A percentile compares a stretch with the other conserved stretches of the same genome.
Evolutionary conservation across 2,797 vertebrate species (phyloP).

Genomic region (Sebastes reedi): DNA sequence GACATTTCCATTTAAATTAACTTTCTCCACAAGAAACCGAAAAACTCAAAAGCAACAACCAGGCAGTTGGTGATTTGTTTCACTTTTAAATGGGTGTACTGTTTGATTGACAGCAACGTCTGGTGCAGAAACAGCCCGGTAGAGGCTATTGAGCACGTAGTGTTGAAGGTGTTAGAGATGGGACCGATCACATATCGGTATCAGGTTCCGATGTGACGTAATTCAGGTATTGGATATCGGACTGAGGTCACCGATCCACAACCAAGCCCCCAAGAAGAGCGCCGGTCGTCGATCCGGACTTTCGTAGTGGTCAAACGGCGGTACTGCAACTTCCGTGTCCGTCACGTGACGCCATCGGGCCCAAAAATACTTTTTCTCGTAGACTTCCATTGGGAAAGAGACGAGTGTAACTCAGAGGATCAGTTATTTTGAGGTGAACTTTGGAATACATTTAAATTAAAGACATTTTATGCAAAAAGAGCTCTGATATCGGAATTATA

Average conservation of each 20-base stretch:
- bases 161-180: not conserved
- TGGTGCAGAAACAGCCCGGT: not conserved
- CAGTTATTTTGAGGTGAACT: not conserved
- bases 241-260: too few species aligned
- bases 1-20: constrained; percentile 16
- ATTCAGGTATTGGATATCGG: too few species aligned
- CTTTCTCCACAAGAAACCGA: not conserved
- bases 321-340: too few species aligned
- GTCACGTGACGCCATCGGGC: too few species aligned
- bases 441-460: not conserved
- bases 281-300: too few species aligned
- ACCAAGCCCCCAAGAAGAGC: too few species aligned
- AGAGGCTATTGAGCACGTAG: not conserved
- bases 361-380: rapidly evolving
- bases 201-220: too few species aligned
- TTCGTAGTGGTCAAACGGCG: too few species aligned
- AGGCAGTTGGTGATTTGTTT: not conserved
- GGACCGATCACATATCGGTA: too few species aligned
- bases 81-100: not conserved
- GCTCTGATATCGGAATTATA: not conserved
- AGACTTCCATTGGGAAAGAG: too few species aligned
- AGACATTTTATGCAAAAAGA: not conserved
- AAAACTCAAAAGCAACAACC: not conserved
- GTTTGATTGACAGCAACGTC: constrained; percentile 1
- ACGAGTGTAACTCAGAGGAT: too few species aligned